Evolutionary conservation across 2,797 vertebrate species (phyloP).

Genomic region (Rhabdomys pumilio): DNA sequence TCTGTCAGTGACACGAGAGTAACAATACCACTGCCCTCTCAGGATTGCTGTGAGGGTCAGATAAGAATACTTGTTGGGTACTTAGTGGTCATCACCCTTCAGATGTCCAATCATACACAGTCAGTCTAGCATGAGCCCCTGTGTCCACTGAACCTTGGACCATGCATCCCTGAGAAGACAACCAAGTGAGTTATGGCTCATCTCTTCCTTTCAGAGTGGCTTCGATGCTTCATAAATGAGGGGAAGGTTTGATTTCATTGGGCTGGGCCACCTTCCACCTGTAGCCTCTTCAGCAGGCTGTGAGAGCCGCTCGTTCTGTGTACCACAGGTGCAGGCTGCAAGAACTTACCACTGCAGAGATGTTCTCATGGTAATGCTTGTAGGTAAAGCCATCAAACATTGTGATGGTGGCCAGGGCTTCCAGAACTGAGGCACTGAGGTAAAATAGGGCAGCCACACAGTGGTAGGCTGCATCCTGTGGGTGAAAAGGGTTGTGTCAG

Average conservation of each 20-base stretch:
- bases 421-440: slow-evolving; percentile 89
- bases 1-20: background rate
- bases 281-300: rapidly evolving
- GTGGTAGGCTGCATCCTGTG: slow-evolving; percentile 89
- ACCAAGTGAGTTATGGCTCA: background rate
- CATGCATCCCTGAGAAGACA: rapidly evolving
- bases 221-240: background rate
- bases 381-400: rapidly evolving
- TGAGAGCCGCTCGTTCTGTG: background rate
- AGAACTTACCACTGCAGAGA: slow-evolving; percentile 89
- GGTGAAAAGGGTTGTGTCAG: background rate
- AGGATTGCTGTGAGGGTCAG: background rate
- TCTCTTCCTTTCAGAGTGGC: background rate
- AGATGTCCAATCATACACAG: rapidly evolving
- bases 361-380: slow-evolving; percentile 84
- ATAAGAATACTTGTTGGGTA: background rate
- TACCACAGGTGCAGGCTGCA: rapidly evolving
- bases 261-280: background rate
- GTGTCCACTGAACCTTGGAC: background rate
- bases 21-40: rapidly evolving
- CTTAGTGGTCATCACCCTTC: rapidly evolving
- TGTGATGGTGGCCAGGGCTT: slow-evolving; percentile 79
- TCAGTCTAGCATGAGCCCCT: background rate
- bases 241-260: background rate
- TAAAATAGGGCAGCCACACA: slow-evolving; percentile 88